Evolutionary conservation across 2,797 vertebrate genomes (phyloP).

Genomic region (Psittacula echo): DNA sequence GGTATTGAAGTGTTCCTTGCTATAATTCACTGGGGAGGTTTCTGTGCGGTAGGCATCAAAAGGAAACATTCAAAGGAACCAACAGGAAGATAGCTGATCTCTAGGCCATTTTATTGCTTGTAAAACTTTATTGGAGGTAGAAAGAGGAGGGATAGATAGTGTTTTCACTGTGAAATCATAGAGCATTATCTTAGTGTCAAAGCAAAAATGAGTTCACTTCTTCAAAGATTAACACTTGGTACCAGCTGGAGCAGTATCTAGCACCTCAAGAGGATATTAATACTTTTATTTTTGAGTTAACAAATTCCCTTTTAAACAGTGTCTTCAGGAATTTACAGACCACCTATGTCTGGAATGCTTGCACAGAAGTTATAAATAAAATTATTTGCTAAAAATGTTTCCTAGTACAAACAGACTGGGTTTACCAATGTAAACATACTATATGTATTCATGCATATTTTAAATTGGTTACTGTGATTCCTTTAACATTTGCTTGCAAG

Average conservation of each 20-base stretch:
- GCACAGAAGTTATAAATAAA: conserved; percentile 71
- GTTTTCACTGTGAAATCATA: conserved; percentile 42
- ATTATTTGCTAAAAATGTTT: conserved; percentile 70
- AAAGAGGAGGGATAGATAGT: conserved; percentile 13
- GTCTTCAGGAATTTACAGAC: conserved; percentile 62
- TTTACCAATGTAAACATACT: conserved; percentile 51
- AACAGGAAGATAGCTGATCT: conserved; percentile 19
- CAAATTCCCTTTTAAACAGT: conserved; percentile 66
- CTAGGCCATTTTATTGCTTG: conserved; percentile 48
- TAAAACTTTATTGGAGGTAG: conserved; percentile 61
- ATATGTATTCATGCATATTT: conserved; percentile 28
- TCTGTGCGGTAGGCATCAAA: conserved; percentile 55
- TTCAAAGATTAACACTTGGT: conserved; percentile 58
- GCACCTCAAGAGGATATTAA: conserved; percentile 20
- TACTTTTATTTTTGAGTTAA: conserved; percentile 20
- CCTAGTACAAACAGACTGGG: conserved; percentile 51
- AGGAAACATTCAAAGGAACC: conserved; percentile 30
- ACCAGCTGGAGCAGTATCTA: conserved; percentile 67
- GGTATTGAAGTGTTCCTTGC: background rate
- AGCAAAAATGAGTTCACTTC: conserved; percentile 52
- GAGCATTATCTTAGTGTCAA: conserved; percentile 57
- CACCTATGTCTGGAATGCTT: conserved; percentile 74
- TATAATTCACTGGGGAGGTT: background rate
- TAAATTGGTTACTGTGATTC: conserved; percentile 12
- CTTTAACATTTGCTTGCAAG: conserved; percentile 25